Evolutionary conservation across 2,797 vertebrate species (phyloP), one percentile per base, ranked within the genome.

Genomic region (Rhynchonycteris naso): DNA sequence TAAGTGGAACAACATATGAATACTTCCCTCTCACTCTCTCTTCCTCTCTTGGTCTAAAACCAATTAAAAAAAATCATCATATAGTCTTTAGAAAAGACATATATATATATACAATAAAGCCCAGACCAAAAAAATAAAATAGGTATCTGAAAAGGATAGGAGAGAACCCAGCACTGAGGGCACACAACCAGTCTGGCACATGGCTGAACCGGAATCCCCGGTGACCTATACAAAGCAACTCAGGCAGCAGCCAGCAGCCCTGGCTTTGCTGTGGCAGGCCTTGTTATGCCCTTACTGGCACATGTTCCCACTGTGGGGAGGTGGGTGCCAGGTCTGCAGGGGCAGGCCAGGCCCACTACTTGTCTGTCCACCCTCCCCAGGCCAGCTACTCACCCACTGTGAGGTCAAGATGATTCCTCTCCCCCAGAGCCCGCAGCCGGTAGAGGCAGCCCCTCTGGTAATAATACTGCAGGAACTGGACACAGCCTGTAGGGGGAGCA

Each of bases 401-500:
- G 98, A 99, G 99, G 98, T 99, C 99, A 98, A 99, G 98, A 97
- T 99, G 99, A 97, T 99, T 99, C 95, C 99, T 98, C 97, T 99
- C 99, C 7, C 99, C 99, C 94, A 99, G 96, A 68, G 99, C 99
- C 76, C 99, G 99, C 66, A 99, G 98, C 92, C 99, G 97, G 71
- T 99, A 99, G 75, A 99, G 99, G 97, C 99, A 99, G 94, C 99
- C 99, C 33, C 99, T 99, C 98, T 99, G 99, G 97, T 99, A 99
- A 97, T 99, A 99, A 98, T 99, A 99, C 96, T 99, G 99, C 59
- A 99, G 98, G 98, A 99, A 99, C 98, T 99, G 99, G 83, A 99
- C 99, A 11, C 99, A 99, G 97, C 99, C 99, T 99, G 97, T 38
- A 97, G 90, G 80, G 92, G 95, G 93, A 72, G 89, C 93, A 71